These are phyloP conservation scores for Harpagoxenus sublaevis DNA, from an alignment of 2,888 invertebrate genomes.

Conservation along the genomic window DNA sequence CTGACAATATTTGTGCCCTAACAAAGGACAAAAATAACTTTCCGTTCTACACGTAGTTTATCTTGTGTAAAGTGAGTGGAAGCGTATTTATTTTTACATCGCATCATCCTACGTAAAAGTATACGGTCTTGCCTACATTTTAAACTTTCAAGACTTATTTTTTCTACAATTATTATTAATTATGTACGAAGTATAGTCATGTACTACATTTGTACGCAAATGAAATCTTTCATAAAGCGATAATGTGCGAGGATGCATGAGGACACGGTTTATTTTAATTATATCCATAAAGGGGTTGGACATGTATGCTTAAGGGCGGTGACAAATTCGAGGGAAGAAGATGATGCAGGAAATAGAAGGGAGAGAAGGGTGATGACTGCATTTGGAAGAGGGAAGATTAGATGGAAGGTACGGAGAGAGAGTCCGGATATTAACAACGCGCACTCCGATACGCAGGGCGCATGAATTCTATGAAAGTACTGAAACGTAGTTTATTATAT, in stretches of 20 bases:
- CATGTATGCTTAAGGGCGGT: conserved; percentile 71
- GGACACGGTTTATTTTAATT: conserved; percentile 52
- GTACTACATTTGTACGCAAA: not conserved
- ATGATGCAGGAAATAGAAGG: conserved; percentile 41
- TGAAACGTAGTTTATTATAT: conserved; percentile 50
- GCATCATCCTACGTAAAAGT: not conserved
- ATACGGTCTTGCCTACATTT: not conserved
- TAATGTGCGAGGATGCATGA: not conserved
- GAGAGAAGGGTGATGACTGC: conserved; percentile 54
- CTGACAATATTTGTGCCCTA: conserved; percentile 68
- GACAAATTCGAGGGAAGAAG: conserved; percentile 60
- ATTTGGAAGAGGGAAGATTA: conserved; percentile 59
- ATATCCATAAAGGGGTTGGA: conserved; percentile 67
- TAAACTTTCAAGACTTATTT: not conserved
- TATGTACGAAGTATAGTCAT: not conserved
- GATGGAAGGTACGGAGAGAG: conserved; percentile 45
- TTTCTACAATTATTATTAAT: conserved; percentile 24
- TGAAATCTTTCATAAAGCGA: not conserved
- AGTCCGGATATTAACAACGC: conserved; percentile 74
- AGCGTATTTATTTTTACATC: not conserved
- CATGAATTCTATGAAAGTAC: conserved; percentile 63
- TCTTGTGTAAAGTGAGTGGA: not conserved
- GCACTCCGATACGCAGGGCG: conserved; percentile 50
- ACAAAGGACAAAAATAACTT: conserved; percentile 24
- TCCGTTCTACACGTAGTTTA: not conserved